Evolutionary conservation across 2,797 vertebrate genomes (phyloP).

Genomic region (Chiroxiphia lanceolata): DNA sequence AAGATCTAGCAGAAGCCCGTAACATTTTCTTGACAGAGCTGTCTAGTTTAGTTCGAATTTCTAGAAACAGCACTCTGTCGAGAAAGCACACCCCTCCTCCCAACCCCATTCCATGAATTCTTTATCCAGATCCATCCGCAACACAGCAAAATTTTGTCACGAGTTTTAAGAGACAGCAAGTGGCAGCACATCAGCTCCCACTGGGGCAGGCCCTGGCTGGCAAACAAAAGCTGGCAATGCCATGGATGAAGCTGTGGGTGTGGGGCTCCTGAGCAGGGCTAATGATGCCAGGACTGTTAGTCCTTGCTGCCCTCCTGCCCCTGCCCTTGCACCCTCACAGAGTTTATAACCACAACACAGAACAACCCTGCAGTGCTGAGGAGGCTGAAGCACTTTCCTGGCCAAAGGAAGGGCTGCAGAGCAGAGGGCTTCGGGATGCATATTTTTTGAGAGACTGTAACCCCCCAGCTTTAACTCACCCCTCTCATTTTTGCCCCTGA

Average conservation of each 20-base stretch:
- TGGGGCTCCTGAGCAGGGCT: not conserved
- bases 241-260: not conserved
- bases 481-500: not conserved
- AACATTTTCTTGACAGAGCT: not conserved
- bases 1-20: not conserved
- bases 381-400: not conserved
- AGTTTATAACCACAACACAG: not conserved
- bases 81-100: not conserved
- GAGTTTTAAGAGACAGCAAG: not conserved
- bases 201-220: not conserved
- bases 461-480: not conserved
- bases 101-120: not conserved
- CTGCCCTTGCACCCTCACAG: not conserved
- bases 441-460: not conserved
- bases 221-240: not conserved
- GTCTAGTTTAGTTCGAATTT: conserved; percentile 21
- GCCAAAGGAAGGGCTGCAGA: not conserved
- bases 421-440: not conserved
- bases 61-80: not conserved
- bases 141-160: not conserved
- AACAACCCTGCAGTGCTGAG: not conserved
- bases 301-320: not conserved
- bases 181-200: not conserved
- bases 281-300: not conserved
- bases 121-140: not conserved